phyloP scores from a whole-genome alignment of 2,113 vertebrate species.

The Cochlearius cochlearius region DNA sequence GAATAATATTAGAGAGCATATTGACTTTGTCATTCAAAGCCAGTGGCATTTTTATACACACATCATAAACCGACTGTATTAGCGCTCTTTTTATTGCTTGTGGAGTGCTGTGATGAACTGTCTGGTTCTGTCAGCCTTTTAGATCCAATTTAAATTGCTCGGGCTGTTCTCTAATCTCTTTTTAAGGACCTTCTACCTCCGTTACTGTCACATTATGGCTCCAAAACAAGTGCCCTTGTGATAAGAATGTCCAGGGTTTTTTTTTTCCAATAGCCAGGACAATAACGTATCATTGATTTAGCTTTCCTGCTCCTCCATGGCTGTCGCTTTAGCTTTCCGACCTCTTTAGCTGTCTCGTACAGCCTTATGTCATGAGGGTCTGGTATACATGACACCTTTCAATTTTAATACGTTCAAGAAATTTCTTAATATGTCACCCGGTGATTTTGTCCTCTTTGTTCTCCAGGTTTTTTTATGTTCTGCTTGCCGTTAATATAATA shows the following conservation, averaged over 20 bases:
- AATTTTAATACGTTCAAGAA: background rate
- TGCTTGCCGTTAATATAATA: background rate
- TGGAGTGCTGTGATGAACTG: background rate
- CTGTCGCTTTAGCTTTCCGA: background rate
- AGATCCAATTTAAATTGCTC: conserved; percentile 5
- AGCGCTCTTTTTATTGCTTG: background rate
- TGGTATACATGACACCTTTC: background rate
- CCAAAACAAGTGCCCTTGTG: background rate
- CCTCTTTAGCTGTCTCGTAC: background rate
- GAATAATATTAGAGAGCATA: background rate
- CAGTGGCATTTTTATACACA: background rate
- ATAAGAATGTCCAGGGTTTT: background rate
- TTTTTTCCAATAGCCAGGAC: background rate
- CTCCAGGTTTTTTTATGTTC: background rate
- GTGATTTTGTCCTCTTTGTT: background rate
- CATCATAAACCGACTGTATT: background rate
- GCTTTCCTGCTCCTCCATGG: background rate
- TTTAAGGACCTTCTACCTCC: background rate
- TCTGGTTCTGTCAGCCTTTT: background rate
- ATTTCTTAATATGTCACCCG: background rate
- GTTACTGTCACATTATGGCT: background rate
- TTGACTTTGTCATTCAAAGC: background rate
- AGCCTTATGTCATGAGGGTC: background rate
- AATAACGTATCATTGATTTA: background rate
- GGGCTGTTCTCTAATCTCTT: background rate